phyloP scores from a whole-genome alignment of 2,888 invertebrate species.

The Orchesella flavescens region DNA sequence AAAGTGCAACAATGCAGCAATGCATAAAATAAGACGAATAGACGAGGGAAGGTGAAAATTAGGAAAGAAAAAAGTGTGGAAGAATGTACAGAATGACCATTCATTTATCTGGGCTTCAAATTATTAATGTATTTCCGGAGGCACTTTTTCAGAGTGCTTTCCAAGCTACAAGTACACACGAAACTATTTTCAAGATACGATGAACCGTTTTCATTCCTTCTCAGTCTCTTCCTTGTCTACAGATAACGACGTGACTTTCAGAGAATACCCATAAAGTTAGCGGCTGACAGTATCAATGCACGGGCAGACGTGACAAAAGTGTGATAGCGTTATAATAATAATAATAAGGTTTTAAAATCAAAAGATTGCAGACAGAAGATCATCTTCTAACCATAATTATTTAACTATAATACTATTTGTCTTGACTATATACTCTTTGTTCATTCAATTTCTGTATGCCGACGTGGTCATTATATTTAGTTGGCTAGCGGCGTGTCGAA shows the following conservation, averaged over 20 bases:
- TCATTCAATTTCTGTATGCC: neutral
- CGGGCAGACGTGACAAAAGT: too few species aligned
- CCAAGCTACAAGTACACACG: neutral
- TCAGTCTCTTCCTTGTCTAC: too few species aligned
- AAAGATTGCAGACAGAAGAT: too few species aligned
- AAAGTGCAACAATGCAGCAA: neutral
- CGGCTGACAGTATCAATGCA: too few species aligned
- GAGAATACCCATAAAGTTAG: too few species aligned
- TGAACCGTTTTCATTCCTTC: neutral
- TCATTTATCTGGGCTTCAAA: too few species aligned
- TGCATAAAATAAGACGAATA: neutral
- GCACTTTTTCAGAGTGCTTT: neutral
- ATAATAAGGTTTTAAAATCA: too few species aligned
- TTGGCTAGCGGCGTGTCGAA: neutral
- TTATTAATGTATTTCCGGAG: neutral
- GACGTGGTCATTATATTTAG: neutral
- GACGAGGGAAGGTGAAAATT: conserved; percentile 60
- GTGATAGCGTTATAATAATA: too few species aligned
- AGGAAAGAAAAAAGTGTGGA: conserved; percentile 22
- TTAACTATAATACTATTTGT: too few species aligned
- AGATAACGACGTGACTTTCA: too few species aligned
- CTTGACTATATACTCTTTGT: too few species aligned
- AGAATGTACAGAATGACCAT: conserved; percentile 20
- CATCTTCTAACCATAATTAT: too few species aligned
- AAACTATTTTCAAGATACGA: neutral